phyloP scores from a whole-genome alignment of 2,888 invertebrate species.

The Clitarchus hookeri region DNA sequence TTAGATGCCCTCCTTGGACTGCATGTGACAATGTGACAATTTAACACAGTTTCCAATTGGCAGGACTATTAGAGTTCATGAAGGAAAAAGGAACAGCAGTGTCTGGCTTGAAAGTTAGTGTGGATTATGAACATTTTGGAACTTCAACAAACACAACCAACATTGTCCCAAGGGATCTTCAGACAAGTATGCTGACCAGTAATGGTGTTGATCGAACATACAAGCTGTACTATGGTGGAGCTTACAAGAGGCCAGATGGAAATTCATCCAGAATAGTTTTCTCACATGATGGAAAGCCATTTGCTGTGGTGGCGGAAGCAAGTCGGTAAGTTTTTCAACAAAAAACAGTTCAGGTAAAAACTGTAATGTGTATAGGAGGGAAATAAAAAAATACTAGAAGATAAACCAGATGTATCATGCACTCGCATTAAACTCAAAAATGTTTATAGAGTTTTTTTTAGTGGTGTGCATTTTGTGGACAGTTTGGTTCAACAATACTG shows the following conservation, averaged over 20 bases:
- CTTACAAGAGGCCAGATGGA: slow-evolving; percentile 56
- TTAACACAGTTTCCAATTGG: not conserved
- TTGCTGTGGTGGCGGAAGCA: slow-evolving; percentile 43
- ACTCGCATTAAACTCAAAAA: too few species aligned
- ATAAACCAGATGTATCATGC: too few species aligned
- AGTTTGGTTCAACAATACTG: too few species aligned
- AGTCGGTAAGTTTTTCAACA: slow-evolving; percentile 39
- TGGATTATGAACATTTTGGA: slow-evolving; percentile 28
- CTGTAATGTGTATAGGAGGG: not conserved
- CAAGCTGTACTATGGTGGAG: slow-evolving; percentile 57
- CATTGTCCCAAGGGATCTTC: not conserved
- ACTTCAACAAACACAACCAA: not conserved
- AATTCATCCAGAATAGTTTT: slow-evolving; percentile 51
- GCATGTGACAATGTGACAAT: not conserved
- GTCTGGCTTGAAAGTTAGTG: not conserved
- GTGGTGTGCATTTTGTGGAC: too few species aligned
- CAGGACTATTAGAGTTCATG: slow-evolving; percentile 31
- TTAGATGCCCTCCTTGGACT: too few species aligned
- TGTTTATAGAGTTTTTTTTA: too few species aligned
- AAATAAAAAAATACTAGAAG: not conserved
- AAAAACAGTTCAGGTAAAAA: not conserved
- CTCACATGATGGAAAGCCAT: slow-evolving; percentile 42
- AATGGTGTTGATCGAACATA: slow-evolving; percentile 48
- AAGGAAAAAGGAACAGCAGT: slow-evolving; percentile 16
- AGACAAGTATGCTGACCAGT: not conserved